Evolutionary conservation across 2,797 vertebrate species (phyloP), one percentile per base, ranked within the genome.

Genomic region (Chromobotia macracanthus): DNA sequence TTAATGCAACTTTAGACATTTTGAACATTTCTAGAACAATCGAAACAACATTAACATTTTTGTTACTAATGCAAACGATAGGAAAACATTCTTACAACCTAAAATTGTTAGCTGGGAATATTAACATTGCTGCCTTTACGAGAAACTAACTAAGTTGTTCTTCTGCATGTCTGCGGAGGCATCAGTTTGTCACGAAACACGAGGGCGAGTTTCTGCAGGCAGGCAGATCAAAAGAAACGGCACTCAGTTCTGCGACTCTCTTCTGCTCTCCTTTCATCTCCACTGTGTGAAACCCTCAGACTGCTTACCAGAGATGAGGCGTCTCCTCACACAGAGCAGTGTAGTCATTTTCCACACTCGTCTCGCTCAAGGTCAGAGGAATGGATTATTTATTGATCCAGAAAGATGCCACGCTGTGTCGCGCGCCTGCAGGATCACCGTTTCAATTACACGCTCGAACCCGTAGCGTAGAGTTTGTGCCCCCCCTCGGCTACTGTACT

Each of bases 151-250:
- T 2, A 21, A 56, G 8, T 10, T 80, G 80, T 68, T 76, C 41
- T 46, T 67, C 60, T 75, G 60, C 72, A 83, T 87, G 85, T 81
- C 86, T 84, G 76, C 65, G 56, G 86, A 84, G 82, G 31, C 18
- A 31, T 51, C 55, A 65, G 55, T 51, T 67, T 64, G 69, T 66
- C 35, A 31, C 16, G 12, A 55, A 64, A 63, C 53, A 23, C n/a
- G n/a, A 77, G 63, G 72, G 73, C 2, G 75, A 72, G 80, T 75
- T 61, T 84, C 25, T 28, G 21, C 68, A 72, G 28, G 53, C 64
- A 80, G 38, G 9, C 53, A 83, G 86, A 89, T 91, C 89, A 90
- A 89, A 90, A 86, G 75, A 73, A 79, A 84, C 23, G 51, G 28
- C 73, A n/a, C 64, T 78, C 46, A 67, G 73, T 35, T 31, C 74